A percentile compares a stretch with the other conserved stretches of the same genome.
Evolutionary conservation across 2,113 vertebrate genomes (phyloP).

Genomic region (Vulpes ferrilata): DNA sequence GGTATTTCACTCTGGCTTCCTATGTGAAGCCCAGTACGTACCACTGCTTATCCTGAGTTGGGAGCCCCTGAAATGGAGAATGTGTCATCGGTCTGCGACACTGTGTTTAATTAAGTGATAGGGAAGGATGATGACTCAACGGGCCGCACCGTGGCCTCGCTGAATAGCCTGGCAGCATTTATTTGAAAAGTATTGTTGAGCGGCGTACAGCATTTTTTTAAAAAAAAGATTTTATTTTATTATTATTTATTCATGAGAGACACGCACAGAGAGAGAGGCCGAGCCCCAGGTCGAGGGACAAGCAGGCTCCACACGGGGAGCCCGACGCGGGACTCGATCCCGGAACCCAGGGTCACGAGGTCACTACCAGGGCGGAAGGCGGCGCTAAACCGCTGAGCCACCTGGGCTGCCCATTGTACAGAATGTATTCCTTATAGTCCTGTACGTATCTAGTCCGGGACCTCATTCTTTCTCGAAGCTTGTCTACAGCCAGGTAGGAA

Average conservation of each 20-base stretch:
- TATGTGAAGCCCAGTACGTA: neutral
- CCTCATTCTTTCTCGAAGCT: neutral
- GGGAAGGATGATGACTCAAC: neutral
- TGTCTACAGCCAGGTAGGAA: neutral
- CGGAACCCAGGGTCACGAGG: no score
- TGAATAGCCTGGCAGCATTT: neutral
- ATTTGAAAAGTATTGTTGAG: neutral
- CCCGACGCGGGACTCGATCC: no score
- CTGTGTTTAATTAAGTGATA: constrained; percentile 11
- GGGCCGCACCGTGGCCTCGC: neutral
- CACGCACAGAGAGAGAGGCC: no score
- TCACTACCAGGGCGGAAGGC: no score
- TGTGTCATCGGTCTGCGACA: neutral
- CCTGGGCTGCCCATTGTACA: no score
- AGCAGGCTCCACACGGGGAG: no score
- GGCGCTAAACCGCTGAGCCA: no score
- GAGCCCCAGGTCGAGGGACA: no score
- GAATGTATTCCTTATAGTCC: neutral
- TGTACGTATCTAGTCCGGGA: neutral
- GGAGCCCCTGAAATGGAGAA: neutral
- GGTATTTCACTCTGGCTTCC: neutral
- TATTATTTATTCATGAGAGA: no score
- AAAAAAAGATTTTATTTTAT: no score
- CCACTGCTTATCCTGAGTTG: neutral
- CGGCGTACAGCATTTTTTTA: neutral